phyloP scores from a whole-genome alignment of 2,797 vertebrate genomes.

The Myotis vivesi region DNA sequence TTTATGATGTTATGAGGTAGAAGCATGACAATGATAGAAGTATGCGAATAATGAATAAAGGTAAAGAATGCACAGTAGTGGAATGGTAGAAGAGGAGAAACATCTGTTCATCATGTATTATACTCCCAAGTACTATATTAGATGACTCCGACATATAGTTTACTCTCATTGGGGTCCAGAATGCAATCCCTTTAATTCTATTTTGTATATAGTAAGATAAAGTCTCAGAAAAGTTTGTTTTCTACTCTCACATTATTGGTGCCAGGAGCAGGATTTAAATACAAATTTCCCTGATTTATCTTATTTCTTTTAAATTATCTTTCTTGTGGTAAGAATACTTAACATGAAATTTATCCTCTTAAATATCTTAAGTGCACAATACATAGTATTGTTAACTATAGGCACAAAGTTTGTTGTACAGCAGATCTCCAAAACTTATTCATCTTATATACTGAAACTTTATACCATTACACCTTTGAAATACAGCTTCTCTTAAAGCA shows the following conservation, averaged over 20 bases:
- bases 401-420: neutral
- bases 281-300: neutral
- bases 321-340: neutral
- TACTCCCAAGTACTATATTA: neutral
- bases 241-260: neutral
- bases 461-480: neutral
- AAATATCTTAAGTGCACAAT: neutral
- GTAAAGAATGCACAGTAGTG: neutral
- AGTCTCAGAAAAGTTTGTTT: neutral
- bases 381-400: neutral
- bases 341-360: neutral
- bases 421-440: neutral
- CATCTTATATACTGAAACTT: neutral
- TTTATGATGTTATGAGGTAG: neutral
- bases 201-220: slow-evolving; percentile 10
- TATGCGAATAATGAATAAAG: neutral
- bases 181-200: neutral
- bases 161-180: neutral
- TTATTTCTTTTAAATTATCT: neutral
- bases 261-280: slow-evolving; percentile 7
- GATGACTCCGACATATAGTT: neutral
- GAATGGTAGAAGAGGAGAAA: neutral
- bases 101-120: neutral
- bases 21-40: neutral
- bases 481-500: neutral